phyloP scores from a whole-genome alignment of 1,140 invertebrate genomes.

The Belonocnema kinseyi region DNA sequence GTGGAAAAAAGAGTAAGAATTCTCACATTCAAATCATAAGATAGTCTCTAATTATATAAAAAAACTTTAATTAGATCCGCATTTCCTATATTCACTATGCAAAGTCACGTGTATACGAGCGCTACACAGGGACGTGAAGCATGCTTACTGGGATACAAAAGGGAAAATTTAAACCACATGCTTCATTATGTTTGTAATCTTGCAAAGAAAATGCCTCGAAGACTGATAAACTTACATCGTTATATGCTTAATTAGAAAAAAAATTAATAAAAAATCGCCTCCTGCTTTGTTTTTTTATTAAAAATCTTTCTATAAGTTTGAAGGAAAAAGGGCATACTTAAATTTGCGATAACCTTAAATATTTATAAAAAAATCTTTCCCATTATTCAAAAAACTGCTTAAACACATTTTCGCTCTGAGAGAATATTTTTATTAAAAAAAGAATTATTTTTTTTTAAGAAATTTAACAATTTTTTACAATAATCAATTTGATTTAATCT shows the following conservation, averaged over 20 bases:
- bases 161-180: conserved; percentile 40
- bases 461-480: no score
- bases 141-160: conserved; percentile 30
- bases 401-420: no score
- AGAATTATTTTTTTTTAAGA: no score
- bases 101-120: conserved; percentile 31
- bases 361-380: no score
- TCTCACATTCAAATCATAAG: background rate
- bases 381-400: no score
- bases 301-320: no score
- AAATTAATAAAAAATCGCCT: background rate
- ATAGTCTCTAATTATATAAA: background rate
- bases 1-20: background rate
- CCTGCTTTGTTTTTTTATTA: no score
- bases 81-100: conserved; percentile 7
- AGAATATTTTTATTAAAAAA: no score
- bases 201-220: conserved; percentile 35
- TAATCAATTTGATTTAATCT: no score
- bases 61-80: background rate
- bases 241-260: background rate
- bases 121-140: conserved; percentile 25
- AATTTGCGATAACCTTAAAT: no score
- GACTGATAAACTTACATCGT: background rate
- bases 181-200: conserved; percentile 42
- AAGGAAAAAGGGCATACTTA: no score